Evolutionary conservation across 2,797 vertebrate genomes (phyloP), one percentile per base, ranked within the genome.

Genomic region (Sebastes glaucus): DNA sequence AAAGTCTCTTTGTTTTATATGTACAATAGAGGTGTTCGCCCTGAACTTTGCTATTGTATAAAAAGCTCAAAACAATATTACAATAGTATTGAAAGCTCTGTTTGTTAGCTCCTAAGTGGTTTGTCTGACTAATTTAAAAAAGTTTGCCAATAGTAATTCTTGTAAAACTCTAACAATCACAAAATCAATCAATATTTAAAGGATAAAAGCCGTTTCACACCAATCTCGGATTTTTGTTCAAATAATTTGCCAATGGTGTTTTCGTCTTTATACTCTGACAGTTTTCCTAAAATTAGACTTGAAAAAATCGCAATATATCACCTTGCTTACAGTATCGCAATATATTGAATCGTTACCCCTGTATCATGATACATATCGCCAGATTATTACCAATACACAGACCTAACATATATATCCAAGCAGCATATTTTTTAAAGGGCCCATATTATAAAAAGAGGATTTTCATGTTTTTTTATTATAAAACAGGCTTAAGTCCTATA

Each of bases 1-100:
- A 22, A 74, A 81, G 71, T 81, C 76, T 81, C 74, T 79, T 87
- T 89, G 76, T 87, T 74, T 82, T 32, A 22, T 59, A 70, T 27
- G 11, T n/a, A 77, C 66, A 82, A 77, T 71, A 32, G 55, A 85
- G 28, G 67, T 7, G 64, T 62, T 70, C 32, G 42, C 78, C 72
- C 16, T 62, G 18, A 64, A 81, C 5, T 53, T 53, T 11, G 52
- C 56, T 32, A 3, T n/a, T 49, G 30, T 46, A 10, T 9, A 10
- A 74, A 78, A 77, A 74, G 25, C 13, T n/a, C 7, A 25, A 32
- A 61, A 30, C 23, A n/a, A 8, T 32, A 4, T 57, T 64, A 27
- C n/a, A 64, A 57, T 20, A 6, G 9, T 7, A 11, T 4, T 28
- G 5, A 67, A 66, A 76, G 64, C 32, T 49, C 7, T 5, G 30